Base-by-base conservation (phyloP, 2,888 invertebrate species). In the Drosophila affinis region DNA sequence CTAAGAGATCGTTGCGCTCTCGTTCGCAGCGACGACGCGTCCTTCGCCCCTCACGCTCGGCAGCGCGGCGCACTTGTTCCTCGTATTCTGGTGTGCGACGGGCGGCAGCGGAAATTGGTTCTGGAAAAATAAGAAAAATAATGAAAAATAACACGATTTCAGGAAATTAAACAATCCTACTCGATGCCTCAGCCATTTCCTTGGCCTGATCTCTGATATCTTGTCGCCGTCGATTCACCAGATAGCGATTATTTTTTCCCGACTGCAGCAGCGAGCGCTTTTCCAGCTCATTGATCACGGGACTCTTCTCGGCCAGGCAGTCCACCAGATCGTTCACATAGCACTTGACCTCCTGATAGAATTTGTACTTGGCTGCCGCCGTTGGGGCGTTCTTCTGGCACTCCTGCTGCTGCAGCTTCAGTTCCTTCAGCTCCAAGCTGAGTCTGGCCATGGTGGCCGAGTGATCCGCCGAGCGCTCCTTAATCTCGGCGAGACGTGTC, bases 321-420 rank as follows among this genome's bases (percentile, higher is more conserved):
- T 99, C 99, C 91, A 99, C 95, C 92, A 99, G 95, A 94, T 99
- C 98, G 83, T 96, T 96, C 91, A 98, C 95, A 94, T 98, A 99
- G 90, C 98, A 97, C 92, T 97, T 95, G 90, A 97, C 95, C 93
- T 98, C 97, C 94, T 99, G 99, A 94, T 98, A 99, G 93, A 98
- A 97, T 89, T 95, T 93, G 94, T 97, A 99, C 81, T 96, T 96
- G 64, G 95, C 95, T 79, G 97, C 97, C 61, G 98, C 94, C 70
- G 91, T 89, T 0, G 91, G 92, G 14, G 93, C 92, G 56, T 93
- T 93, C 75, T 93, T 92, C 27, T 91, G 90, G 27, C 93, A 91
- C 17, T 91, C 87, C 72, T 95, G 94, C 71, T 92, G 90, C 6
- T 93, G 92, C 64, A 94, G 90, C 74, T 93, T 90, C 21, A 92